These are phyloP conservation scores for Podiceps cristatus DNA, from an alignment of 2,113 vertebrate species.

Conservation along the genomic window DNA sequence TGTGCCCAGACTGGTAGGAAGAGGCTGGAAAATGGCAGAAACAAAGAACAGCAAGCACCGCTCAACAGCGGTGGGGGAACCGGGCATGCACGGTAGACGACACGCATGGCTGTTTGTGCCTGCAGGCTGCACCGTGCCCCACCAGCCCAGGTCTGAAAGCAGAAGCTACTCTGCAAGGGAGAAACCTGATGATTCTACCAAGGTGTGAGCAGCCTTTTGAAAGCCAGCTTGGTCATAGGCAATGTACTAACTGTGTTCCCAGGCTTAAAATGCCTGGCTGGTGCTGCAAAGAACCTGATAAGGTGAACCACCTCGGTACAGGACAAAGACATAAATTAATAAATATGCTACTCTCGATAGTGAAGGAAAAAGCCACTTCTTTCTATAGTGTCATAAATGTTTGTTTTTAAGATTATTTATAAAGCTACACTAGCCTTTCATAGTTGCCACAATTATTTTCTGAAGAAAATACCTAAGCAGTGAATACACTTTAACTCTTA, in stretches of 20 bases:
- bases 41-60: neutral
- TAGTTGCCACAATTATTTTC: neutral
- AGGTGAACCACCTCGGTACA: neutral
- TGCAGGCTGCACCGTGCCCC: neutral
- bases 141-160: neutral
- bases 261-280: neutral
- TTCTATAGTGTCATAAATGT: neutral
- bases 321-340: neutral
- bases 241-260: neutral
- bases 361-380: neutral
- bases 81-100: neutral
- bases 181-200: neutral
- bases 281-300: neutral
- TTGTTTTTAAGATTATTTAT: neutral
- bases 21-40: neutral
- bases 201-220: neutral
- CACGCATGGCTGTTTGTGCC: neutral
- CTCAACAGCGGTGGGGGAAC: neutral
- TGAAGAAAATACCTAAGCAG: neutral
- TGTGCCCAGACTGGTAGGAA: neutral
- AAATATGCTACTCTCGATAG: fast-evolving
- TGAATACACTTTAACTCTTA: neutral
- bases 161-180: neutral
- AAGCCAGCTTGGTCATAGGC: neutral
- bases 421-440: neutral